phyloP scores from a whole-genome alignment of 2,888 invertebrate genomes.

The Oscheius sp. region DNA sequence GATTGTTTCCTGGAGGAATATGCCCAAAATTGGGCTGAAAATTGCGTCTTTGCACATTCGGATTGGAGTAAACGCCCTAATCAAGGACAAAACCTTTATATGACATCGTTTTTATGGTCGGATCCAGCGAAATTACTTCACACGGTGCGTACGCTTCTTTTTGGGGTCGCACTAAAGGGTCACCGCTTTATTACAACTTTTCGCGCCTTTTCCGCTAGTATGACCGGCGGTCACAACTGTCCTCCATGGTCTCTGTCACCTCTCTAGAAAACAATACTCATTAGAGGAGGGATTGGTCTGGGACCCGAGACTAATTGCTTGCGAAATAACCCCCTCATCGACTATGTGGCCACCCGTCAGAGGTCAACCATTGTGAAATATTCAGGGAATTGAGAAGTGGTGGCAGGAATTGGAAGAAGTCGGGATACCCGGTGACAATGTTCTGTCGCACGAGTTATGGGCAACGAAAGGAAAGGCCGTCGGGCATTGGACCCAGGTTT shows the following conservation, averaged over 20 bases:
- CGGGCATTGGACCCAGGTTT: conserved; percentile 57
- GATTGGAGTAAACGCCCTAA: conserved; percentile 47
- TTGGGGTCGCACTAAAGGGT: not conserved
- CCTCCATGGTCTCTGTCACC: not conserved
- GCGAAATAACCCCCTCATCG: conserved; percentile 14
- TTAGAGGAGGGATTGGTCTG: conserved; percentile 9
- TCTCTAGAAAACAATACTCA: conserved; percentile 1
- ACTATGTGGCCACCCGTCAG: not conserved
- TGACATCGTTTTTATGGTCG: conserved; percentile 48
- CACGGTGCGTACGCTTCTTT: conserved; percentile 37
- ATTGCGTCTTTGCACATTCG: conserved; percentile 57
- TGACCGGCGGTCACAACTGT: not conserved
- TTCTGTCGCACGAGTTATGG: conserved; percentile 50
- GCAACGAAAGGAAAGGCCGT: conserved; percentile 53
- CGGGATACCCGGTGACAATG: conserved; percentile 51
- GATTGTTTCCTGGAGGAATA: conserved; percentile 50
- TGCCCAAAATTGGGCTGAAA: conserved; percentile 55
- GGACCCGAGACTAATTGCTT: conserved; percentile 10
- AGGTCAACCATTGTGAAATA: conserved; percentile 15
- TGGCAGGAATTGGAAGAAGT: conserved; percentile 59
- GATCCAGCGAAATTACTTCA: conserved; percentile 49
- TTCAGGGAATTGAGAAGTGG: conserved; percentile 57
- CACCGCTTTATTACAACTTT: conserved; percentile 11
- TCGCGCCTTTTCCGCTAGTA: conserved; percentile 11
- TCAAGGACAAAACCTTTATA: conserved; percentile 57